A percentile compares a stretch with the other conserved stretches of the same genome.
Evolutionary conservation across 2,888 invertebrate genomes (phyloP).

Genomic region (Leistus spinibarbis): DNA sequence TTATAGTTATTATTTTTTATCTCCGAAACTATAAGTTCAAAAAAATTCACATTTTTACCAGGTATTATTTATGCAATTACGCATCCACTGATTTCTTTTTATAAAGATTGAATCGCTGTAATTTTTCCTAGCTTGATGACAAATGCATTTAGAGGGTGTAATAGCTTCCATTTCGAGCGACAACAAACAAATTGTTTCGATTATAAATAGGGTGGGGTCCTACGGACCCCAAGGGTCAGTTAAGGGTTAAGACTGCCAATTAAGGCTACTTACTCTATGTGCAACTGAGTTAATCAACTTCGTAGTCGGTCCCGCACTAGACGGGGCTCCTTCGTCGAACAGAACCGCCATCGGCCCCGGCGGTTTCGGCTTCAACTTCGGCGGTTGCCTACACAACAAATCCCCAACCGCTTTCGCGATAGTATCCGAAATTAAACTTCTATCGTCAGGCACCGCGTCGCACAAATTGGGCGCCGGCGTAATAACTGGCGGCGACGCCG

Average conservation of each 20-base stretch:
- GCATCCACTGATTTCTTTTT: too few relatives aligned
- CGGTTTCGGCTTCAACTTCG: constrained; percentile 58
- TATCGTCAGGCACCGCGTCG: constrained; percentile 1
- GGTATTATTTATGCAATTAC: too few relatives aligned
- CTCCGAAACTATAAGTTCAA: too few relatives aligned
- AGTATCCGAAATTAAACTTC: constrained; percentile 47
- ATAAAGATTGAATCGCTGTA: too few relatives aligned
- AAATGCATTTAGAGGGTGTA: too few relatives aligned
- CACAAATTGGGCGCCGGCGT: constrained; percentile 8
- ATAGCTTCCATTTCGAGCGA: too few relatives aligned
- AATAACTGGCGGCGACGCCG: constrained; percentile 10
- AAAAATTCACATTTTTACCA: too few relatives aligned
- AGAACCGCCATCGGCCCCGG: constrained; percentile 57
- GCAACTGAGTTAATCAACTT: constrained; percentile 53
- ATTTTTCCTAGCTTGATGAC: too few relatives aligned
- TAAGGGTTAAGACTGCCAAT: too few relatives aligned
- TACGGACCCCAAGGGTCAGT: neutral
- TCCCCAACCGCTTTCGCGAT: constrained; percentile 51
- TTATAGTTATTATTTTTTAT: too few relatives aligned
- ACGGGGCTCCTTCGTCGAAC: constrained; percentile 53
- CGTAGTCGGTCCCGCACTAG: constrained; percentile 52
- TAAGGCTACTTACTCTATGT: constrained; percentile 54
- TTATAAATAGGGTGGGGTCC: neutral
- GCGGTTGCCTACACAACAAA: constrained; percentile 53
- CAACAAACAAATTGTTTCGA: neutral